These are phyloP conservation scores for Drosophila prolongata DNA, from an alignment of 2,888 invertebrate species.

Conservation along the genomic window DNA sequence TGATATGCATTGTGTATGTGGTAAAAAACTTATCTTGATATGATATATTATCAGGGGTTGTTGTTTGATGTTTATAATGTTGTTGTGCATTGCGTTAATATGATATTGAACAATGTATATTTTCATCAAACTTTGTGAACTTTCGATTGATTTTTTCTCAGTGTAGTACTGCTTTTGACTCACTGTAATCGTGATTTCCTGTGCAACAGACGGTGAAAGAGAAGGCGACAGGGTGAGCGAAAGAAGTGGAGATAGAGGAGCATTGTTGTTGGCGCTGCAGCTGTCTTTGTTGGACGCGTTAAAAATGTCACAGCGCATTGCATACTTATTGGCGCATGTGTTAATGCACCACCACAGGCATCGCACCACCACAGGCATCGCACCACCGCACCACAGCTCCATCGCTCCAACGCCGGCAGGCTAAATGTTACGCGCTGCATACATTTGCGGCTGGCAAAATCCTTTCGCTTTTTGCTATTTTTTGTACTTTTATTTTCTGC, in stretches of 20 bases:
- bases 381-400: conserved; percentile 4
- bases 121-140: no score
- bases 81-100: no score
- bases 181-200: conserved; percentile 77
- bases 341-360: conserved; percentile 66
- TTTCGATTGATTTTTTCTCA: neutral
- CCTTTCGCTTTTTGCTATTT: conserved; percentile 54
- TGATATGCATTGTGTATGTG: no score
- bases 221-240: conserved; percentile 13
- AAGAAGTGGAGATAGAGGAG: conserved; percentile 3
- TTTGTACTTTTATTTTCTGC: conserved; percentile 17
- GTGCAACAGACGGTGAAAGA: conserved; percentile 62
- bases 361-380: conserved; percentile 4
- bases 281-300: conserved; percentile 70
- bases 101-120: no score
- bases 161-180: conserved; percentile 52
- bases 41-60: no score
- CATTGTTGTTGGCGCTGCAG: conserved; percentile 28
- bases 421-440: conserved; percentile 74
- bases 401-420: conserved; percentile 47
- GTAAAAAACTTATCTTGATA: no score
- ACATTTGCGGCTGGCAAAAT: conserved; percentile 72
- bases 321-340: conserved; percentile 80
- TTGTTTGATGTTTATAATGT: no score
- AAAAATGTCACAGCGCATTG: conserved; percentile 81